phyloP scores from a whole-genome alignment of 2,797 vertebrate species.

The Knipowitschia caucasica region DNA sequence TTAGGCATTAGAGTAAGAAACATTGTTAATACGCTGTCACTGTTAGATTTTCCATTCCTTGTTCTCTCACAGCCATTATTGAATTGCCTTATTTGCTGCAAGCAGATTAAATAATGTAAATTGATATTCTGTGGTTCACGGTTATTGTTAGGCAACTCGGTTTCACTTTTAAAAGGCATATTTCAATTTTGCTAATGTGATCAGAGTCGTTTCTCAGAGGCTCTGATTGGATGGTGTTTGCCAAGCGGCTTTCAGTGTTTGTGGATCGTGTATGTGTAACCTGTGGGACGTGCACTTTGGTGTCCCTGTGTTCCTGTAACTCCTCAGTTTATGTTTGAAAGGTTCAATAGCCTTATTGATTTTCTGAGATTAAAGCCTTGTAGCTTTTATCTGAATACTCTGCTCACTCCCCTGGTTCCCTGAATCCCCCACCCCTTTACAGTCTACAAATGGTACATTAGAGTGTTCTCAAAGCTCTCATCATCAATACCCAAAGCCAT shows the following conservation, averaged over 20 bases:
- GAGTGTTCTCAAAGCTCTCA: slow-evolving; percentile 8
- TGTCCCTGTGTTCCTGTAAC: slow-evolving; percentile 60
- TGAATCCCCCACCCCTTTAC: slow-evolving; percentile 24
- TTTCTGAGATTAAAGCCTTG: slow-evolving; percentile 62
- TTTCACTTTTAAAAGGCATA: slow-evolving; percentile 56
- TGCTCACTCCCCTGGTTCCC: slow-evolving; percentile 18
- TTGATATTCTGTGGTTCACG: slow-evolving; percentile 34
- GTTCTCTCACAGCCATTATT: slow-evolving; percentile 13
- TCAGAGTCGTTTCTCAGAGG: slow-evolving; percentile 37
- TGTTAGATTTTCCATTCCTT: slow-evolving; percentile 3
- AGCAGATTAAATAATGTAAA: slow-evolving; percentile 20
- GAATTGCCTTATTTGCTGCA: slow-evolving; percentile 13
- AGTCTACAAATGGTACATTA: slow-evolving; percentile 10
- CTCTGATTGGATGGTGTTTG: slow-evolving; percentile 38
- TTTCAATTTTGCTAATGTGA: slow-evolving; percentile 56
- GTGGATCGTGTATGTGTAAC: slow-evolving; percentile 41
- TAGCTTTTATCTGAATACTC: slow-evolving; percentile 56
- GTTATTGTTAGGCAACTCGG: slow-evolving; percentile 53
- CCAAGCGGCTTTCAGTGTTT: neutral
- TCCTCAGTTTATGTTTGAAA: slow-evolving; percentile 53
- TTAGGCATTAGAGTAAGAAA: too few relatives aligned
- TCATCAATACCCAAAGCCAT: neutral
- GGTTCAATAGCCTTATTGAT: slow-evolving; percentile 70
- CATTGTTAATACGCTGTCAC: slow-evolving; percentile 8
- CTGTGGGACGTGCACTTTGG: slow-evolving; percentile 34